Percentiles rank a stretch among this genome's conserved stretches.
These are phyloP conservation scores for Sminthurinus aureus DNA, from an alignment of 2,888 invertebrate genomes.

Conservation along the genomic window DNA sequence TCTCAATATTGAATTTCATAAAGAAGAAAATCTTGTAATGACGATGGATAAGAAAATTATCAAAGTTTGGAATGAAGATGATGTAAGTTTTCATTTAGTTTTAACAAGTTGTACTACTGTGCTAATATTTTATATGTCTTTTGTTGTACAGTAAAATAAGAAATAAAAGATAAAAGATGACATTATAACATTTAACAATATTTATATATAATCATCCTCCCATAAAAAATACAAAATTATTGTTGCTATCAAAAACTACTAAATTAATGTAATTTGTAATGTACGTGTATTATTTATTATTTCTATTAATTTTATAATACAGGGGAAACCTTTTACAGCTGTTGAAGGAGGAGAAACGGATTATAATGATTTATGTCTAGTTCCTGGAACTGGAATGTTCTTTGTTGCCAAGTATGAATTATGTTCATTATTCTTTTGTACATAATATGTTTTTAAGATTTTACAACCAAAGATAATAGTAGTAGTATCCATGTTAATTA, in stretches of 20 bases:
- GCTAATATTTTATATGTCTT: too few species aligned
- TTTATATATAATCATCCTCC: not conserved
- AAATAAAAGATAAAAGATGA: too few species aligned
- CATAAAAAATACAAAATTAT: constrained; percentile 1
- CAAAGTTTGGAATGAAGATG: constrained; percentile 88
- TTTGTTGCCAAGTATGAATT: constrained; percentile 97
- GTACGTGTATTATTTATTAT: constrained; percentile 19
- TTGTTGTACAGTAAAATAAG: too few species aligned
- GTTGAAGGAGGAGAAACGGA: constrained; percentile 81
- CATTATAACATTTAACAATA: too few species aligned
- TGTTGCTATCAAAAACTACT: too few species aligned
- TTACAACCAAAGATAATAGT: too few species aligned
- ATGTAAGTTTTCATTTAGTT: constrained; percentile 31
- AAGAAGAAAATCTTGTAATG: constrained; percentile 77
- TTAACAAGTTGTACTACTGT: too few species aligned
- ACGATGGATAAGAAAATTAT: constrained; percentile 88
- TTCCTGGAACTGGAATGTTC: constrained; percentile 87
- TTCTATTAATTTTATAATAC: too few species aligned
- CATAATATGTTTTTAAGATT: too few species aligned
- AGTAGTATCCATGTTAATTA: too few species aligned
- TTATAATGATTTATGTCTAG: constrained; percentile 91
- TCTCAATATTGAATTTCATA: constrained; percentile 84
- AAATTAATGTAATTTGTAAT: too few species aligned
- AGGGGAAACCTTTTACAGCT: constrained; percentile 93
- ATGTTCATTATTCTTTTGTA: too few species aligned